A percentile compares a stretch with the other conserved stretches of the same genome.
phyloP scores from a whole-genome alignment of 2,888 invertebrate species.

The Plagodis pulveraria region DNA sequence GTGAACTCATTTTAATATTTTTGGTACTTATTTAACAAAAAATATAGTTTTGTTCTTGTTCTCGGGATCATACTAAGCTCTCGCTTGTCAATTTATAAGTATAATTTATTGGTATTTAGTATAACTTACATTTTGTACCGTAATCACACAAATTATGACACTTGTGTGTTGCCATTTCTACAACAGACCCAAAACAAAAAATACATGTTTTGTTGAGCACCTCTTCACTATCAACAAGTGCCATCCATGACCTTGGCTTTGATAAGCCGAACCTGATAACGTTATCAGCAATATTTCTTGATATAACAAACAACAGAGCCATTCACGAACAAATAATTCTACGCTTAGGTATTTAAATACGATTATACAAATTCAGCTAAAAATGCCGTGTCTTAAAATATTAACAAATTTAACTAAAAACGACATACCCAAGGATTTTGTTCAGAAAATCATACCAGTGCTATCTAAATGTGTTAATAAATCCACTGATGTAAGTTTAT shows the following conservation, averaged over 20 bases:
- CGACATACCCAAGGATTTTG: slow-evolving; percentile 61
- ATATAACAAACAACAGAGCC: not conserved
- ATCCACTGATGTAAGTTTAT: slow-evolving; percentile 47
- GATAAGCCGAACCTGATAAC: not conserved
- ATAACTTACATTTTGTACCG: too few relatives aligned
- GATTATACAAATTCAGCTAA: slow-evolving; percentile 4
- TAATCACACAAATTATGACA: too few relatives aligned
- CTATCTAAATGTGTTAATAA: slow-evolving; percentile 52
- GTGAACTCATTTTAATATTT: too few relatives aligned
- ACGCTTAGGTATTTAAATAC: not conserved
- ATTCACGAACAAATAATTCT: not conserved
- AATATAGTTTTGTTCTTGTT: too few relatives aligned
- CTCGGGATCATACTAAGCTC: too few relatives aligned
- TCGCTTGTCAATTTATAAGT: too few relatives aligned
- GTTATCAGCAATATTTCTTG: not conserved
- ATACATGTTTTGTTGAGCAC: too few relatives aligned
- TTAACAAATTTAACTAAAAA: slow-evolving; percentile 60
- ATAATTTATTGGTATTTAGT: too few relatives aligned
- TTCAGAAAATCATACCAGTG: slow-evolving; percentile 57
- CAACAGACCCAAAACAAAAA: too few relatives aligned
- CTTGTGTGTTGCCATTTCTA: too few relatives aligned
- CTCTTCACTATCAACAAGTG: not conserved
- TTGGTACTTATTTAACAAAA: too few relatives aligned
- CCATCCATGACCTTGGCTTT: not conserved
- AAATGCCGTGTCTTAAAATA: slow-evolving; percentile 69